Evolutionary conservation across 2,888 invertebrate species (phyloP), one percentile per base, ranked within the genome.

Genomic region (Sussaba pulchella): DNA sequence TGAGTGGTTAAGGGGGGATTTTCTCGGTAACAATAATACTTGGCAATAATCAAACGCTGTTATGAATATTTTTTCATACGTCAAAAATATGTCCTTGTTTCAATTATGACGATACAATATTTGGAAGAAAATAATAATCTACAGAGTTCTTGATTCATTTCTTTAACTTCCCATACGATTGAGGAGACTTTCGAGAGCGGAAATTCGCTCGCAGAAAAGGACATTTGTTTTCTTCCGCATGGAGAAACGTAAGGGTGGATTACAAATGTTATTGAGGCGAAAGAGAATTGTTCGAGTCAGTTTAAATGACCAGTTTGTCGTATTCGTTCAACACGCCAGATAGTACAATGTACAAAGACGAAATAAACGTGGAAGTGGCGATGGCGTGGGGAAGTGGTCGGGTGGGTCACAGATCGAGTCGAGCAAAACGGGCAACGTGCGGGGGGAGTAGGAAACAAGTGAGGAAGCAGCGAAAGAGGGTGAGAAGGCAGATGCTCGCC

Each of bases 401-500:
- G n/a, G n/a, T 43, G 19, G n/a, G 61, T 41, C 41, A 26, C 41
- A 63, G 39, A 10, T 50, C 36, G 50, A 59, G 59, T 57, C 66
- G 59, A 50, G 45, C 64, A 50, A 36, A 45, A 24, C 21, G 47
- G 21, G 47, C 31, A 50, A 4, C 1, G 12, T 21, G 21, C 17
- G 26, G 26, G 36, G 31, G 31, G 17, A 17, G 21, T 17, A 31
- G 36, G 10, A n/a, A n/a, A n/a, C 61, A 61, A 64, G 71, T 52
- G 70, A 21, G 41, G n/a, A 41, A 45, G 31, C 31, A 31, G 8
- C 9, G 31, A n/a, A 67, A 61, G 69, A 78, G 71, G 83, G 84
- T 84, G 87, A 87, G 87, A 89, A 81, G 86, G 86, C 87, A 88
- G 90, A 89, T 90, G 91, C 88, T 88, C 87, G 80, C 85, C 85